A percentile compares a stretch with the other conserved stretches of the same genome.
phyloP scores from a whole-genome alignment of 1,140 invertebrate genomes.

The Eumaeus atala region DNA sequence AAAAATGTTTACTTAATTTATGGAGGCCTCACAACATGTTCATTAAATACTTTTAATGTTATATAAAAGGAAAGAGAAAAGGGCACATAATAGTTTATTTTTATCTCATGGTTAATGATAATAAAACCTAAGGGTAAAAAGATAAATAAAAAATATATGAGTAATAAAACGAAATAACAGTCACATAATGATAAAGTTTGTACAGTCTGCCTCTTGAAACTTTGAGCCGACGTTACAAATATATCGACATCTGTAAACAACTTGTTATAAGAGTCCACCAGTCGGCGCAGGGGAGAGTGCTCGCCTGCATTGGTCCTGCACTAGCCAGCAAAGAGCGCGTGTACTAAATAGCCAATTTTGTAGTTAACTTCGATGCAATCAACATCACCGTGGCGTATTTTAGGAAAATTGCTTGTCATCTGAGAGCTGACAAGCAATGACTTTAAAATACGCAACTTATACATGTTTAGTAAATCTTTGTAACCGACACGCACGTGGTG shows the following conservation, averaged over 20 bases:
- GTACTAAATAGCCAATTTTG: background rate
- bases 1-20: no score
- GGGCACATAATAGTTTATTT: no score
- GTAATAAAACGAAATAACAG: no score
- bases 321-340: background rate
- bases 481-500: background rate
- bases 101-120: no score
- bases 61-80: no score
- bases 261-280: background rate
- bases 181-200: no score
- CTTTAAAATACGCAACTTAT: background rate
- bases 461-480: background rate
- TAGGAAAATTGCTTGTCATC: background rate
- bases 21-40: no score
- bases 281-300: background rate
- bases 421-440: background rate
- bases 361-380: background rate
- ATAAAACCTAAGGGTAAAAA: no score
- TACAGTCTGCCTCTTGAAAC: background rate
- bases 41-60: no score
- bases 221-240: background rate
- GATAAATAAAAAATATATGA: no score
- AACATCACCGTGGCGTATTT: background rate
- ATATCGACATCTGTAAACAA: background rate
- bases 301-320: slow-evolving; percentile 5